Evolutionary conservation across 2,888 invertebrate species (phyloP), one percentile per base, ranked within the genome.

Genomic region (Ptychoptera albimana): DNA sequence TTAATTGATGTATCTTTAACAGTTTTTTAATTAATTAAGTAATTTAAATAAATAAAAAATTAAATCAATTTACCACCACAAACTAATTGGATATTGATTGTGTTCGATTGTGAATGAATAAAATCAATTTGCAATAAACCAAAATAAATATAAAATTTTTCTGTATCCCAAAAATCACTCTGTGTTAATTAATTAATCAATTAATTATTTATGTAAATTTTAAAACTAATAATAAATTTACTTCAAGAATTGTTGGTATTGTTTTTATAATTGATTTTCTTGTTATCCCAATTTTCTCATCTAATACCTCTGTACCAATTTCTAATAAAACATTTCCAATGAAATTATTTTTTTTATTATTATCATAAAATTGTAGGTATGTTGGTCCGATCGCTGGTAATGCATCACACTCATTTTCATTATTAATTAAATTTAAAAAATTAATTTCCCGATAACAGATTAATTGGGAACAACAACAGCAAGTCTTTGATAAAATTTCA

Each of bases 351-450:
- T 75, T 72, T 45, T 75, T 71, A 31, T 66, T 57, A 1, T 70
- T 58, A 11, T 77, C 75, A 54, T 89, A 89, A 57, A 89, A 73
- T 56, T 87, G 79, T 2, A 91, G 58, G 55, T 79, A 80, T 1
- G 81, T 76, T 1, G 91, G 91, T 0, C 91, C 91, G 60, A 84
- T 82, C 0, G 82, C 80, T 0, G 89, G 89, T 23, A 83, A 67
- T 32, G 32, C n/a, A 2, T 15, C 11, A 40, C 9, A 7, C 4
- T 13, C 15, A 39, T n/a, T 12, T 12, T 34, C 36, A 42, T 16
- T n/a, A 9, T 15, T 16, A 16, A 23, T 13, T 10, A 13, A 13
- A 36, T n/a, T 13, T 6, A 44, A 12, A 2, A 11, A 44, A 13
- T 39, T 38, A 12, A 39, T 2, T n/a, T 6, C 14, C 1, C 8